These are phyloP conservation scores for Volucella zonaria DNA, from an alignment of 2,888 invertebrate genomes.

Conservation along the genomic window DNA sequence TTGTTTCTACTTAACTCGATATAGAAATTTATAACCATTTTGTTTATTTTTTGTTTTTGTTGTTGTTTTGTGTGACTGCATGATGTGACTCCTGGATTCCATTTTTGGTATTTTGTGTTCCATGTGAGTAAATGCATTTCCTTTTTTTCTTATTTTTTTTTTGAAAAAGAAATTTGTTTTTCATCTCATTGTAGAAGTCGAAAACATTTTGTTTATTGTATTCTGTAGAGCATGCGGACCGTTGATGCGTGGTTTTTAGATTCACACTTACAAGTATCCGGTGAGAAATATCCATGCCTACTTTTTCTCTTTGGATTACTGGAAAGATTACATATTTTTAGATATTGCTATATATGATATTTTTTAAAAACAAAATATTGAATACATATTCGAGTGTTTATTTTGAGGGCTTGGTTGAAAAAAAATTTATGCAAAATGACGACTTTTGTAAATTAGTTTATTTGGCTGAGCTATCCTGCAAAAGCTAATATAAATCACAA, in stretches of 20 bases:
- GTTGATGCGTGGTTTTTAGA: slow-evolving; percentile 8
- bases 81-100: slow-evolving; percentile 49
- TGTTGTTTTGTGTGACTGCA: slow-evolving; percentile 42
- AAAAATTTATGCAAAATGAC: slow-evolving; percentile 59
- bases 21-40: slow-evolving; percentile 25
- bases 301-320: slow-evolving; percentile 67
- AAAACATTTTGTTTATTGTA: neutral
- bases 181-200: slow-evolving; percentile 26
- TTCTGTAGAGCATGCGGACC: slow-evolving; percentile 43
- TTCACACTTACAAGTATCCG: slow-evolving; percentile 47
- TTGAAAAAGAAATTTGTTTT: slow-evolving; percentile 22
- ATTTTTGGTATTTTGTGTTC: neutral
- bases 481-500: slow-evolving; percentile 4
- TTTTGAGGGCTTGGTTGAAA: slow-evolving; percentile 10
- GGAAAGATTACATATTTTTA: slow-evolving; percentile 41
- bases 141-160: slow-evolving; percentile 18
- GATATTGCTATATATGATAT: neutral
- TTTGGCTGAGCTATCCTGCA: slow-evolving; percentile 3
- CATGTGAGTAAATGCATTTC: slow-evolving; percentile 63
- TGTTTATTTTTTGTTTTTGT: neutral
- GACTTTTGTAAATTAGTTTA: slow-evolving; percentile 32
- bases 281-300: slow-evolving; percentile 45
- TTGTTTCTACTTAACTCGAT: slow-evolving; percentile 24
- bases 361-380: neutral
- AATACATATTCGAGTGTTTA: slow-evolving; percentile 10